These are phyloP conservation scores for Decapterus maruadsi DNA, from an alignment of 2,797 vertebrate genomes.

Conservation along the genomic window DNA sequence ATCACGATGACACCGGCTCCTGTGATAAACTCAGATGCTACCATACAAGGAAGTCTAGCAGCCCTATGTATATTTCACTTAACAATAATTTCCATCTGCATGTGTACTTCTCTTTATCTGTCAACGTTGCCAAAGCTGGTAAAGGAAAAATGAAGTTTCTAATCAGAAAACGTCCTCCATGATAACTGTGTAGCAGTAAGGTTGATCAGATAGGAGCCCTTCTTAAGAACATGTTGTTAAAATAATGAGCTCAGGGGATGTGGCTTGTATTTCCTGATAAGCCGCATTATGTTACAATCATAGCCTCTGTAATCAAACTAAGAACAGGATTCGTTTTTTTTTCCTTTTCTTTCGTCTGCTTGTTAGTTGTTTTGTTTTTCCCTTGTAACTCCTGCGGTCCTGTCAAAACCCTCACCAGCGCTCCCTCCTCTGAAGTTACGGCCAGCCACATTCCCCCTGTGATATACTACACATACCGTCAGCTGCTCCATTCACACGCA, in stretches of 20 bases:
- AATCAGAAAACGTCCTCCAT: constrained; percentile 17
- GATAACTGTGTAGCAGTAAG: background rate
- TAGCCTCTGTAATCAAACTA: background rate
- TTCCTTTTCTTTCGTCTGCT: background rate
- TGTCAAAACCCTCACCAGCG: background rate
- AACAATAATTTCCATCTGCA: constrained; percentile 19
- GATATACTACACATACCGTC: constrained; percentile 29
- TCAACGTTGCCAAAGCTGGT: background rate
- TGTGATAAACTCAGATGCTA: constrained; percentile 20
- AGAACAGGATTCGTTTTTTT: background rate
- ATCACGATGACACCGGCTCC: constrained; percentile 17
- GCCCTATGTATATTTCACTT: constrained; percentile 17
- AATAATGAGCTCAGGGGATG: background rate
- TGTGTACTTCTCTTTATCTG: background rate
- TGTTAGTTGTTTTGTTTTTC: background rate
- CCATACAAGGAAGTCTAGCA: constrained; percentile 46
- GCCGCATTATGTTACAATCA: background rate
- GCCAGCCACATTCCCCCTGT: constrained; percentile 3
- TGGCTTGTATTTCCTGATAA: constrained; percentile 1
- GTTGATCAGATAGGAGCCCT: constrained; percentile 9
- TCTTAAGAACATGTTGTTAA: constrained; percentile 6
- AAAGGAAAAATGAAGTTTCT: background rate
- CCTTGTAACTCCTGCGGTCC: background rate
- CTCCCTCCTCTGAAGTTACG: background rate
- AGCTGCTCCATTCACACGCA: constrained; percentile 38